These are phyloP conservation scores for Gobiocypris rarus DNA, from an alignment of 2,113 vertebrate species.

Conservation along the genomic window DNA sequence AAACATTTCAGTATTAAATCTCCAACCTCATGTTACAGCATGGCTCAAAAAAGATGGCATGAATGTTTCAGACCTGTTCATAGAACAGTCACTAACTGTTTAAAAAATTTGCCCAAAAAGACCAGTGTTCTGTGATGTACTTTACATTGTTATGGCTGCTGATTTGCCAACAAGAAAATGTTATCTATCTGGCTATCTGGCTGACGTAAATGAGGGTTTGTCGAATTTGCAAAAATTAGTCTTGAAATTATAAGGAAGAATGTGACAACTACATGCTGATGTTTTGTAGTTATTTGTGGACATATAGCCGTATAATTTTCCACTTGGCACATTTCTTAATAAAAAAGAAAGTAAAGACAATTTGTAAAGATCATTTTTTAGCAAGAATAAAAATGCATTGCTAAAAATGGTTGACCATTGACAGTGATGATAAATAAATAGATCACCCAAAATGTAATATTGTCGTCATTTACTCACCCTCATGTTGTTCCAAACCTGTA, in stretches of 20 bases:
- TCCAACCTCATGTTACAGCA: neutral
- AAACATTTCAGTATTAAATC: neutral
- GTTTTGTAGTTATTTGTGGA: neutral
- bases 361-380: no score
- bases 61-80: neutral
- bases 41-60: neutral
- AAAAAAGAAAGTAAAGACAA: neutral
- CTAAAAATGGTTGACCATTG: neutral
- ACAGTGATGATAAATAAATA: neutral
- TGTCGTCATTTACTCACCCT: no score
- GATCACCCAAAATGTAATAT: no score
- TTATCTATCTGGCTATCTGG: neutral
- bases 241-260: neutral
- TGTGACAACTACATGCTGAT: neutral
- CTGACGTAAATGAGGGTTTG: neutral
- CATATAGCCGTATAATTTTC: neutral
- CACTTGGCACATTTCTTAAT: neutral
- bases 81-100: no score
- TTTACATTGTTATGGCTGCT: neutral
- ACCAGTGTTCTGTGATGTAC: neutral
- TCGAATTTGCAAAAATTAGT: neutral
- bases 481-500: neutral
- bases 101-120: no score
- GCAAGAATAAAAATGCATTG: neutral
- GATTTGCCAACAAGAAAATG: neutral